Conservation (phyloP, 2,113 vertebrate genomes). For the Hipposideros armiger region DNA sequence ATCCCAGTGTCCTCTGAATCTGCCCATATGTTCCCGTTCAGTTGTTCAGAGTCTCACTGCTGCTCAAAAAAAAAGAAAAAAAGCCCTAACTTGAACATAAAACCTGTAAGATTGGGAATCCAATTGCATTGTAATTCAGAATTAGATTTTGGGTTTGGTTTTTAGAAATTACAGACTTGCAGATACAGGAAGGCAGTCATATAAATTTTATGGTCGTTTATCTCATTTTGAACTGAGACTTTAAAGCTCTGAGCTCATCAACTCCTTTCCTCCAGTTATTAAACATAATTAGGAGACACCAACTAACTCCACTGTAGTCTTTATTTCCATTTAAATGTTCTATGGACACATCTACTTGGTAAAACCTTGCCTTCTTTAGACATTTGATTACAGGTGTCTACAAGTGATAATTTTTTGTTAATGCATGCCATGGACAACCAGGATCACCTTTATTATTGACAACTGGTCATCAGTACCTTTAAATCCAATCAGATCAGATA, state of each 20-base stretch:
- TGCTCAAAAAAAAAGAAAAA: neutral
- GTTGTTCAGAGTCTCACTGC: neutral
- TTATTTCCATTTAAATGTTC: slow-evolving; percentile 23
- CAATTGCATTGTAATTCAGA: neutral
- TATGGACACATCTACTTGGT: neutral
- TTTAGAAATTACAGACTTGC: neutral
- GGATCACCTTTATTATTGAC: neutral
- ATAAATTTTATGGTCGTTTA: neutral
- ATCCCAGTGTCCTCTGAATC: neutral
- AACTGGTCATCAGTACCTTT: neutral
- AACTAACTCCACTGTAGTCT: neutral
- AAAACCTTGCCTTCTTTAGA: slow-evolving; percentile 7
- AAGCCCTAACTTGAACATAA: neutral
- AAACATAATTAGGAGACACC: neutral
- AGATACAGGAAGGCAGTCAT: neutral
- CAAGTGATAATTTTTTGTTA: neutral
- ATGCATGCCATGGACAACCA: neutral
- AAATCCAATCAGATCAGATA: neutral
- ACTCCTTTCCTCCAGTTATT: neutral
- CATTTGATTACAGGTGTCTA: neutral
- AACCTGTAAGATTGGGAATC: neutral
- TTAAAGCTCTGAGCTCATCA: slow-evolving; percentile 34
- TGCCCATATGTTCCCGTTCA: neutral
- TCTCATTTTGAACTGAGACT: neutral
- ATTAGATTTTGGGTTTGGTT: neutral